These are phyloP conservation scores for Fulmarus glacialis DNA, from an alignment of 2,113 vertebrate species.

Conservation along the genomic window DNA sequence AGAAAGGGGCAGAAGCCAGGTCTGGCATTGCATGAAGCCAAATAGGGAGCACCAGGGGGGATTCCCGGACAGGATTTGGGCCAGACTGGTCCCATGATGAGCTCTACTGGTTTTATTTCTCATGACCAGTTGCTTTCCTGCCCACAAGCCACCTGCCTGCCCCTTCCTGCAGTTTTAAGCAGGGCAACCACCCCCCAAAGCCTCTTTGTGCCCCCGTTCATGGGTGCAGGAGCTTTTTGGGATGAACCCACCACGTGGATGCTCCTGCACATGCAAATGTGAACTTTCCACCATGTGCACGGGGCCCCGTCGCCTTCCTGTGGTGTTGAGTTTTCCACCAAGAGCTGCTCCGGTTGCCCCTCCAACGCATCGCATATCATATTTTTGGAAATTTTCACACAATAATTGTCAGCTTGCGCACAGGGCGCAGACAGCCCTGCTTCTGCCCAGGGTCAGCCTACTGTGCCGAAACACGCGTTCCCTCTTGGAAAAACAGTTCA, in stretches of 20 bases:
- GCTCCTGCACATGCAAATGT: not conserved
- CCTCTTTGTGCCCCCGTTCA: rapidly evolving
- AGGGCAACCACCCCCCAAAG: not conserved
- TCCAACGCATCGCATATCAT: not conserved
- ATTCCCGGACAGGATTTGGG: not conserved
- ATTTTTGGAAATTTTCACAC: not conserved
- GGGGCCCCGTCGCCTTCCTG: not conserved
- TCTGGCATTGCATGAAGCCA: not conserved
- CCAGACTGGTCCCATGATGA: not conserved
- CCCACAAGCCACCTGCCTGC: not conserved
- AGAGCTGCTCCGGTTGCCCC: not conserved
- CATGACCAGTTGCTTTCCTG: not conserved
- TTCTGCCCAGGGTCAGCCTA: not conserved
- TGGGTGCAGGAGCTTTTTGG: not conserved
- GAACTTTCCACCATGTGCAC: not conserved
- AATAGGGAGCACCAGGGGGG: not conserved
- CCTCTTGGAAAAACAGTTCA: not conserved
- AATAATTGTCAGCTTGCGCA: not conserved
- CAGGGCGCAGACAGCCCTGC: not conserved
- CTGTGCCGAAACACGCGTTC: rapidly evolving
- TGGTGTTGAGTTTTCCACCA: not conserved
- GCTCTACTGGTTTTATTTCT: not conserved
- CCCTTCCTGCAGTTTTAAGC: not conserved
- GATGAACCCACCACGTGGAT: not conserved
- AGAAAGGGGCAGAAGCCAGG: not conserved